Conservation (phyloP, 2,113 vertebrate genomes). For the Vombatus ursinus region DNA sequence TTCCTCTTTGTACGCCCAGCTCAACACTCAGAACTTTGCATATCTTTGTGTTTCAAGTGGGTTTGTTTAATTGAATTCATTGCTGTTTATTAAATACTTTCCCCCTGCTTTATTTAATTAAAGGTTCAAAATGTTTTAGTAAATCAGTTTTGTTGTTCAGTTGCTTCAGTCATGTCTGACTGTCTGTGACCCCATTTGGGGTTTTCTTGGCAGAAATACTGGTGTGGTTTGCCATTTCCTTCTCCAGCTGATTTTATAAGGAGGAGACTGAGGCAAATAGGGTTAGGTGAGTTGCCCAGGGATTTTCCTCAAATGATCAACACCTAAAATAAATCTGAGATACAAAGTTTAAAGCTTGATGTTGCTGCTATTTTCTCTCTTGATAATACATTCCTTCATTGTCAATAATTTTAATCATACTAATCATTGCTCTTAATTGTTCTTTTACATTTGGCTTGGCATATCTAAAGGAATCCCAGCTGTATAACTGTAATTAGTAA, state of each 20-base stretch:
- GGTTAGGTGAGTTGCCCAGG: no score
- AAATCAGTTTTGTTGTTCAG: not conserved
- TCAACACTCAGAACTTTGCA: not conserved
- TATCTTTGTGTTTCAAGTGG: not conserved
- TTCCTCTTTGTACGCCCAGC: not conserved
- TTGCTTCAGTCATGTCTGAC: no score
- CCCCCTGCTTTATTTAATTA: not conserved
- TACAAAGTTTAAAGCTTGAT: not conserved
- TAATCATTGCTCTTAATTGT: not conserved
- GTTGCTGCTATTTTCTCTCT: not conserved
- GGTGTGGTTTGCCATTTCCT: no score
- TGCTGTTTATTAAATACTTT: not conserved
- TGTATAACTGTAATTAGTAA: not conserved
- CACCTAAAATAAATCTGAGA: not conserved
- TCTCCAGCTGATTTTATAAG: no score
- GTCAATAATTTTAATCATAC: not conserved
- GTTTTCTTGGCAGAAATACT: no score
- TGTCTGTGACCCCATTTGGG: no score
- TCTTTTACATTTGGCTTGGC: not conserved
- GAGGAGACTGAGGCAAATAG: no score
- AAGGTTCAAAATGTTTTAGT: not conserved
- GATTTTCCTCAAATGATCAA: not conserved
- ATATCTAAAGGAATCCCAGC: not conserved
- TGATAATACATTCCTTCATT: not conserved
- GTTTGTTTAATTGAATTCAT: not conserved